Conservation (phyloP, 2,113 vertebrate genomes). For the Copsychus sechellarum region DNA sequence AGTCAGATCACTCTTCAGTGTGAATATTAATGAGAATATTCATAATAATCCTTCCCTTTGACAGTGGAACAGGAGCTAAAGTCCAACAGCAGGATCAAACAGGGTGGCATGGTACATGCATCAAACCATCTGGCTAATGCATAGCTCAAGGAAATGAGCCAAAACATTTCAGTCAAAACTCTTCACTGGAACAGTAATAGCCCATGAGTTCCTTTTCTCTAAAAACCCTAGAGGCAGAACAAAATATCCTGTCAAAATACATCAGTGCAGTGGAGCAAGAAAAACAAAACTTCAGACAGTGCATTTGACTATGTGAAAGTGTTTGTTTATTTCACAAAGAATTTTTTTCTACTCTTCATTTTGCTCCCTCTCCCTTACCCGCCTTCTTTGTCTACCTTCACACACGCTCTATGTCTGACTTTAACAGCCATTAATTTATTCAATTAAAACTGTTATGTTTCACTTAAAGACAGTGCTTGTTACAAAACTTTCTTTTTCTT, state of each 20-base stretch:
- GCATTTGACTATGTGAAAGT: background rate
- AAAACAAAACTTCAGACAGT: conserved; percentile 23
- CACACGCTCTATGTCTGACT: background rate
- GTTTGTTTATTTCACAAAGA: conserved; percentile 17
- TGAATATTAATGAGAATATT: conserved; percentile 30
- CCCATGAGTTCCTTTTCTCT: conserved; percentile 33
- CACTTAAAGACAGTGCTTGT: background rate
- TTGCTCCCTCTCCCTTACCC: background rate
- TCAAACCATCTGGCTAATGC: conserved; percentile 58
- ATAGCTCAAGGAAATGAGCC: conserved; percentile 46
- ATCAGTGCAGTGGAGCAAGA: conserved; percentile 47
- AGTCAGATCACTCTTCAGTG: background rate
- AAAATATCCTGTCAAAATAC: conserved; percentile 67
- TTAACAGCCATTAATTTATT: background rate
- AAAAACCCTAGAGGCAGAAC: conserved; percentile 54
- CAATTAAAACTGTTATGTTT: background rate
- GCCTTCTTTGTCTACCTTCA: background rate
- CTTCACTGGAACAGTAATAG: conserved; percentile 46
- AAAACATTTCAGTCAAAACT: conserved; percentile 51
- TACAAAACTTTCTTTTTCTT: background rate
- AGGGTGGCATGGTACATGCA: background rate
- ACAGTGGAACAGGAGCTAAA: conserved; percentile 25
- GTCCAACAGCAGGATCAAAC: conserved; percentile 42
- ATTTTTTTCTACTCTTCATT: background rate
- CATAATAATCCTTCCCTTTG: background rate